Base-by-base conservation (phyloP, 2,113 vertebrate genomes). In the Rhipidura dahli region DNA sequence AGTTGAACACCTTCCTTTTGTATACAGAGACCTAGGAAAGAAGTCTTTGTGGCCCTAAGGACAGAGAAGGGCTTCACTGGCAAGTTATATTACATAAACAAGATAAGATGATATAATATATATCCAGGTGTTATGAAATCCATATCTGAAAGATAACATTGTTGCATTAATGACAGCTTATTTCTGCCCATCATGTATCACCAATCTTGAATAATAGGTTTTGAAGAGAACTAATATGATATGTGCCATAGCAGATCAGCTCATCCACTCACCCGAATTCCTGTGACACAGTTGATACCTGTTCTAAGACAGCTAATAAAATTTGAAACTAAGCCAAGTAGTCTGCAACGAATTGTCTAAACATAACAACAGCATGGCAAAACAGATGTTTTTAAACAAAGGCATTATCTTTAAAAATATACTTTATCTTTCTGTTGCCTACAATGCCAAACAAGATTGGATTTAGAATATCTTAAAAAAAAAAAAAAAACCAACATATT, bases 401-500 rank as follows among this genome's bases (percentile, higher is more conserved):
- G 13, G 47, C 2, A 9, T 87, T 78, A 26, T 24, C 37, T 11
- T 83, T 76, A 42, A 42, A 51, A 6, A 31, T 50, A 35, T 20
- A 22, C 2, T 27, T 86, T 35, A 35, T 66, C 19, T 35, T 50
- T 65, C 24, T 20, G 1, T 26, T 76, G 37, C 3, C 12, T 79
- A 37, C 79, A 59, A 68, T 40, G 2, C 13, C 53, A 85, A 96
- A 75, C 5, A 64, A 23, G 11, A 13, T 6, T 71, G 2, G 5
- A 56, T 68, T 60, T 44, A 51, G 10, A 64, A 33, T 54, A 65
- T 42, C 30, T 56, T 44, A 1, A 26, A 78, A 69, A 79, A 13
- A 0, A 40, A 66, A 14, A 26, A 13, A 0, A 40, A 66, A 14
- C 23, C 7, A 10, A 21, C 8, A 5, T 13, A 4, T 23, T 90